Conservation (phyloP, 2,113 vertebrate genomes). For the Clinocottus analis region DNA sequence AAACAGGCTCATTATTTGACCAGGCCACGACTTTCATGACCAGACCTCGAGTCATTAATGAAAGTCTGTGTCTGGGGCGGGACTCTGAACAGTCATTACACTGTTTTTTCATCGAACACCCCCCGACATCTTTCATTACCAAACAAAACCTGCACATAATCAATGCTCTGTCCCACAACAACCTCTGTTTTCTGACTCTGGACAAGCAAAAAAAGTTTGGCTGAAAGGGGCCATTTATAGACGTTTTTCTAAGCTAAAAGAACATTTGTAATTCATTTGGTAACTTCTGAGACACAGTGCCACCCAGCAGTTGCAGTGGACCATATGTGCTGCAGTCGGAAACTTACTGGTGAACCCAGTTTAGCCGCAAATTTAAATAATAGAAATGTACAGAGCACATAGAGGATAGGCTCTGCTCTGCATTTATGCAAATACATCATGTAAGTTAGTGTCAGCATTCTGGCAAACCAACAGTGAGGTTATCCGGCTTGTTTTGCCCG, state of each 20-base stretch:
- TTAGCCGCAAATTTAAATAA: slow-evolving; percentile 19
- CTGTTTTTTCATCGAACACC: slow-evolving; percentile 72
- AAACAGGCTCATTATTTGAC: slow-evolving; percentile 76
- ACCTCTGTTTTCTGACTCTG: slow-evolving; percentile 72
- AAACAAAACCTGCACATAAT: slow-evolving; percentile 78
- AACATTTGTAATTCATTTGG: slow-evolving; percentile 69
- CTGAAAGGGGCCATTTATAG: slow-evolving; percentile 75
- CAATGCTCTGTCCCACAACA: slow-evolving; percentile 73
- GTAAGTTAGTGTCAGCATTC: neutral
- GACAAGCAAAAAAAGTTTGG: slow-evolving; percentile 60
- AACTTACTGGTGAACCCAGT: slow-evolving; percentile 14
- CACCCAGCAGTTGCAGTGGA: slow-evolving; percentile 26
- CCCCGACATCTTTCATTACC: slow-evolving; percentile 69
- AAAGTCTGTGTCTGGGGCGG: slow-evolving; percentile 68
- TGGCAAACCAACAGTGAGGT: slow-evolving; percentile 24
- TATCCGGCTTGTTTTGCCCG: slow-evolving; percentile 1
- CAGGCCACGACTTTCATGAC: slow-evolving; percentile 72
- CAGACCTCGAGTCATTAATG: slow-evolving; percentile 73
- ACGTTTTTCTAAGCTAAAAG: slow-evolving; percentile 62
- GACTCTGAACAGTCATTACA: slow-evolving; percentile 75
- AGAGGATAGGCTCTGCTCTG: neutral
- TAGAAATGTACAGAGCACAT: neutral
- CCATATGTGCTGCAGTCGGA: slow-evolving; percentile 13
- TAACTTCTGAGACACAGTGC: slow-evolving; percentile 52
- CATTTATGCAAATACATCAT: slow-evolving; percentile 53